phyloP scores from a whole-genome alignment of 2,888 invertebrate species.

The Coleophora flavipennella region DNA sequence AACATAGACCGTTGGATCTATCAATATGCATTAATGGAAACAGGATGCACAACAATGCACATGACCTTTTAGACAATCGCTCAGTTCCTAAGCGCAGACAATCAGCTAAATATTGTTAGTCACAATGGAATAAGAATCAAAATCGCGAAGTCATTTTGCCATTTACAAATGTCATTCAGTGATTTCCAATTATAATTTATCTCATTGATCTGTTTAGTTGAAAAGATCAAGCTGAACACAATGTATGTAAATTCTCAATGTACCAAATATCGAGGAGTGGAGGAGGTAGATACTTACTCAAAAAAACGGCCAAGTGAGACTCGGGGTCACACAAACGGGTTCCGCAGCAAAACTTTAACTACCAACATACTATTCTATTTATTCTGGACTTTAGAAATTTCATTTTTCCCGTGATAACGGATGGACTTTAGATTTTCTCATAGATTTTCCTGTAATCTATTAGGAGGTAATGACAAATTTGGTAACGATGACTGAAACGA shows the following conservation, averaged over 20 bases:
- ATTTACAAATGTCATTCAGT: not conserved
- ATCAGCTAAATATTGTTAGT: not conserved
- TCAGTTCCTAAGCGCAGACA: constrained; percentile 7
- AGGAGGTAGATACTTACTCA: no score
- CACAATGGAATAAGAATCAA: not conserved
- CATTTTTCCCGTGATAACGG: no score
- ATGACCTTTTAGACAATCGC: constrained; percentile 20
- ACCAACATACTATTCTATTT: no score
- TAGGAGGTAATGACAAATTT: no score
- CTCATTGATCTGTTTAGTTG: constrained; percentile 4
- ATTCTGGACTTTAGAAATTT: no score
- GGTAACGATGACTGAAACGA: no score
- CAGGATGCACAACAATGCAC: constrained; percentile 20
- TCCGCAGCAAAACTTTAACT: no score
- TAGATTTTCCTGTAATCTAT: no score
- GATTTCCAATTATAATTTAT: no score
- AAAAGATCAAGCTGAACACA: not conserved
- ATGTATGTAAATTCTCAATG: not conserved
- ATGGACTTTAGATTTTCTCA: no score
- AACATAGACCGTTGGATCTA: constrained; percentile 24
- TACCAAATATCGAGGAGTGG: not conserved
- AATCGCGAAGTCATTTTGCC: not conserved
- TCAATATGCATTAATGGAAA: constrained; percentile 27
- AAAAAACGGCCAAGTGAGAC: no score
- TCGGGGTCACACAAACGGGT: no score